Conservation (phyloP, 1,140 invertebrate genomes). For the Brachionus koreanus region DNA sequence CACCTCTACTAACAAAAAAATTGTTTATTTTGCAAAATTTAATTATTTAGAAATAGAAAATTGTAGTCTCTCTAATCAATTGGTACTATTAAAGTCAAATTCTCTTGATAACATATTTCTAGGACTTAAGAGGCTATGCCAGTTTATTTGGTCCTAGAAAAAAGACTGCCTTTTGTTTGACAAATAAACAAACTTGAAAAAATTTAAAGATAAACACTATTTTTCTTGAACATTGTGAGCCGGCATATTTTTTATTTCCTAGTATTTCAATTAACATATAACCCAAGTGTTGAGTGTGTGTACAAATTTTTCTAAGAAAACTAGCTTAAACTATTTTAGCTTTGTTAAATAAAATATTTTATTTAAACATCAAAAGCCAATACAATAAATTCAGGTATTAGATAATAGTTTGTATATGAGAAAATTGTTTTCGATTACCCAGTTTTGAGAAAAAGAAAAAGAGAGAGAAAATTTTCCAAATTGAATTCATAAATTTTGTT, state of each 20-base stretch:
- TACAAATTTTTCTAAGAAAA: neutral
- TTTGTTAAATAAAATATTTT: conserved; percentile 6
- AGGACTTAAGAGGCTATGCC: neutral
- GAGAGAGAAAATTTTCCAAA: neutral
- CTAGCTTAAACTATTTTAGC: neutral
- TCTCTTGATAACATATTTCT: neutral
- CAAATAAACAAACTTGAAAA: neutral
- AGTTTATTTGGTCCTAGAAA: neutral
- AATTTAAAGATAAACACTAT: neutral
- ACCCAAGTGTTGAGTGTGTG: neutral
- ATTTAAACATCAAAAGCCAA: conserved; percentile 2
- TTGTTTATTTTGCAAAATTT: neutral
- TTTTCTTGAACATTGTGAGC: neutral
- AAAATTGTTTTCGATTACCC: neutral
- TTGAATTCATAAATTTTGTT: neutral
- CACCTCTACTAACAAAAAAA: neutral
- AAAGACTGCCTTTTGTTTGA: neutral
- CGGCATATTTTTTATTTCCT: neutral
- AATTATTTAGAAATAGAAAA: too few relatives aligned
- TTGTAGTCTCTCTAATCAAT: too few relatives aligned
- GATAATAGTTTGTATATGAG: neutral
- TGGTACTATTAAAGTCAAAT: neutral
- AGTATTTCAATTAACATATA: neutral
- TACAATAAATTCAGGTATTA: neutral
- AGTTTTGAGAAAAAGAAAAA: neutral